Evolutionary conservation across 2,888 invertebrate species (phyloP).

Genomic region (Cantharis lateralis): DNA sequence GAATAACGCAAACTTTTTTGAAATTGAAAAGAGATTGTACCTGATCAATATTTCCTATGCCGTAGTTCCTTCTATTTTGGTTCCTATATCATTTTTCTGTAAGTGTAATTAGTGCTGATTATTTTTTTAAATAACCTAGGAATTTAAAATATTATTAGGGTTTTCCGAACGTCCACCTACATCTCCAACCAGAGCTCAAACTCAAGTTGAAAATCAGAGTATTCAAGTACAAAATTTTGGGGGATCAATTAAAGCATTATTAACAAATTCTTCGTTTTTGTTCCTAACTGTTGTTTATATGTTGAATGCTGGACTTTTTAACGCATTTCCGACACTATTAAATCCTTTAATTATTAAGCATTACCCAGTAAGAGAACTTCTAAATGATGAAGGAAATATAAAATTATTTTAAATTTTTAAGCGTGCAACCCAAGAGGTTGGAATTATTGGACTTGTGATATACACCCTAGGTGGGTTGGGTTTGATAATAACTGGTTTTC

Average conservation of each 20-base stretch:
- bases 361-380: slow-evolving; percentile 1
- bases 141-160: background rate
- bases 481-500: slow-evolving; percentile 85
- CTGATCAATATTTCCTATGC: background rate
- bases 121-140: no score
- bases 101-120: no score
- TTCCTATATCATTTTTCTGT: background rate
- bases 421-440: slow-evolving; percentile 76
- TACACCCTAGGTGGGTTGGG: slow-evolving; percentile 92
- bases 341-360: slow-evolving; percentile 5
- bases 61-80: background rate
- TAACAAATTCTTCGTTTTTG: slow-evolving; percentile 23
- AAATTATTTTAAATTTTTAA: slow-evolving; percentile 27
- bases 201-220: slow-evolving; percentile 57
- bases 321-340: background rate
- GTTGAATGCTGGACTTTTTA: background rate
- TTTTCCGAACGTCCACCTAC: slow-evolving; percentile 57
- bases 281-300: background rate
- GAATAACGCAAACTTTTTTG: background rate
- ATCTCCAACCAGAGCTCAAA: slow-evolving; percentile 86
- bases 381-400: background rate
- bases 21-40: background rate
- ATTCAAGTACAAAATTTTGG: background rate
- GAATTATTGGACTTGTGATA: slow-evolving; percentile 86
- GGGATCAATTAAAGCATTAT: background rate